Evolutionary conservation across 2,113 vertebrate species (phyloP).

Genomic region (Gorsachius goisagi): DNA sequence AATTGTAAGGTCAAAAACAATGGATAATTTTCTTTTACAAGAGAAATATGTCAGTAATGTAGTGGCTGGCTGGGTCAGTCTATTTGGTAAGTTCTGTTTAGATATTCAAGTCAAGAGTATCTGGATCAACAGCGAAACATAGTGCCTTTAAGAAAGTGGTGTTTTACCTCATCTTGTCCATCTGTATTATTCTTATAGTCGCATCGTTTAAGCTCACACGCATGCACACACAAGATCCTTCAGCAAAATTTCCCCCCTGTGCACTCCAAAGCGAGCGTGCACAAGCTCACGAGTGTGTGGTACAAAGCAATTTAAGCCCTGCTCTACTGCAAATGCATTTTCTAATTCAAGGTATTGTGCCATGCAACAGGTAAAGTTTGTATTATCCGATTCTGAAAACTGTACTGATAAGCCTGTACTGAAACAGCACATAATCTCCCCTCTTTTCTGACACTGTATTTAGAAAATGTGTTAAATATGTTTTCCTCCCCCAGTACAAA

Average conservation of each 20-base stretch:
- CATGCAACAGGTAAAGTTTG: background rate
- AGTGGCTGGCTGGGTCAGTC: background rate
- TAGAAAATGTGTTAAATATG: background rate
- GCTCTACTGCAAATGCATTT: background rate
- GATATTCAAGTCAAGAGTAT: constrained; percentile 32
- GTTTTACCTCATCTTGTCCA: background rate
- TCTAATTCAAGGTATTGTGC: background rate
- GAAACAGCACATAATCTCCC: background rate
- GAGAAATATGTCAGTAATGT: constrained; percentile 15
- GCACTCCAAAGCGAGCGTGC: background rate
- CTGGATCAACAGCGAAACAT: constrained; percentile 12
- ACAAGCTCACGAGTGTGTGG: background rate
- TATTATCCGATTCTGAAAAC: background rate
- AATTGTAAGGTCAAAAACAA: background rate
- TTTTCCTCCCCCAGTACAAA: background rate
- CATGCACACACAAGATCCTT: background rate
- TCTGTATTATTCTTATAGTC: background rate
- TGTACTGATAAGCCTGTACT: background rate
- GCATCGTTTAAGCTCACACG: background rate
- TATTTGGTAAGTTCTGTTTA: constrained; percentile 2
- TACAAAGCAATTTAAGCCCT: background rate
- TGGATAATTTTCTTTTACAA: background rate
- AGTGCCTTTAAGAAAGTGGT: constrained; percentile 35
- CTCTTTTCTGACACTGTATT: background rate
- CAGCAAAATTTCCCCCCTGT: background rate